These are phyloP conservation scores for Cephus runcator DNA, from an alignment of 2,888 invertebrate genomes.

Conservation along the genomic window DNA sequence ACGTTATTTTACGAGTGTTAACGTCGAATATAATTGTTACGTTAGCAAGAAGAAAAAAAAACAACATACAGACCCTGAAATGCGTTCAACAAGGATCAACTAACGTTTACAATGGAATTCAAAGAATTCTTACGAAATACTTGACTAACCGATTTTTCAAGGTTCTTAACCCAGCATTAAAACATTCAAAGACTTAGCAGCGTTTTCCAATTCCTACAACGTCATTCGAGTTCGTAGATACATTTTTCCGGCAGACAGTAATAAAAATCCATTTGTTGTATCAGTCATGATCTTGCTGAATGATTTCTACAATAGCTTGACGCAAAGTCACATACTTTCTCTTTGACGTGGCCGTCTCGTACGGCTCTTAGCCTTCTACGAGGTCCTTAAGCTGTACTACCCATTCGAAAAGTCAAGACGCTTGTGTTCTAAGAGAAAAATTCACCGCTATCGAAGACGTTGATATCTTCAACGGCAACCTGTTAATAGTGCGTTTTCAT, in stretches of 20 bases:
- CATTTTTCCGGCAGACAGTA: background rate
- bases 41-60: too few relatives aligned
- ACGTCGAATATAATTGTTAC: background rate
- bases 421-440: conserved; percentile 29
- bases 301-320: background rate
- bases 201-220: background rate
- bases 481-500: background rate
- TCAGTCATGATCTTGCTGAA: background rate
- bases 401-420: conserved; percentile 21
- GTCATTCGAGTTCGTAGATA: background rate
- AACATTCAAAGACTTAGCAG: background rate
- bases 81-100: too few relatives aligned
- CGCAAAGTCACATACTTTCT: conserved; percentile 18
- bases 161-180: background rate
- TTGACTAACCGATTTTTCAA: background rate
- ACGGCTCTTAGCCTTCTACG: background rate
- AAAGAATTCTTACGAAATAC: too few relatives aligned
- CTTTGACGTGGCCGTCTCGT: conserved; percentile 11
- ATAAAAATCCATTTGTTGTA: background rate
- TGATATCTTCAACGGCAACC: background rate
- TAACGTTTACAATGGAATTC: too few relatives aligned
- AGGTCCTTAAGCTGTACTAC: conserved; percentile 15
- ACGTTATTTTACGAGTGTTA: background rate
- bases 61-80: too few relatives aligned
- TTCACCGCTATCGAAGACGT: background rate